Base-by-base conservation (phyloP, 2,888 invertebrate species). In the Plagodis pulveraria region DNA sequence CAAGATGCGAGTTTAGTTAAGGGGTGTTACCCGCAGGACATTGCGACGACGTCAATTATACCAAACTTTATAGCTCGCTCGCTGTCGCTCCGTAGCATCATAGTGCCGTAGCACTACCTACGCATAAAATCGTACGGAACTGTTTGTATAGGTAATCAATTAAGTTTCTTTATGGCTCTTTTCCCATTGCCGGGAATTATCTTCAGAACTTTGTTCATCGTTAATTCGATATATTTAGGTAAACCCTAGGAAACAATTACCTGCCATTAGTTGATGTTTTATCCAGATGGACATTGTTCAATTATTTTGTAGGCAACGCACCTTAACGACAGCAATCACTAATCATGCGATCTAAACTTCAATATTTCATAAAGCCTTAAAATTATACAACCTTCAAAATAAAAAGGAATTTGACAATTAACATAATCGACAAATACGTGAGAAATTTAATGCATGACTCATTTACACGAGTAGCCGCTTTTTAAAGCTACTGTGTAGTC, bases 361-460 rank as follows among this genome's bases (percentile, higher is more conserved):
- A n/a, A n/a, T n/a, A n/a, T n/a, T n/a, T n/a, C n/a, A n/a, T n/a
- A n/a, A n/a, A n/a, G n/a, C n/a, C n/a, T n/a, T n/a, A n/a, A n/a
- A n/a, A n/a, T n/a, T n/a, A n/a, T n/a, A n/a, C n/a, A n/a, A n/a
- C n/a, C n/a, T n/a, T n/a, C n/a, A n/a, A n/a, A n/a, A n/a, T n/a
- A n/a, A n/a, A n/a, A n/a, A n/a, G n/a, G n/a, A n/a, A n/a, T n/a
- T n/a, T n/a, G n/a, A n/a, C n/a, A n/a, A n/a, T n/a, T n/a, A n/a
- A n/a, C n/a, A n/a, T n/a, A n/a, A n/a, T n/a, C n/a, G n/a, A n/a
- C n/a, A n/a, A n/a, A n/a, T n/a, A 82, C 77, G 72, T 83, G 81
- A 86, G 85, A 86, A 86, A 86, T 81, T 86, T 84, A 80, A 77
- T 78, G 80, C 79, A 80, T 78, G 79, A 74, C 74, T 76, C 67